Base-by-base conservation (phyloP, 2,888 invertebrate species). In the Atethmia centrago region DNA sequence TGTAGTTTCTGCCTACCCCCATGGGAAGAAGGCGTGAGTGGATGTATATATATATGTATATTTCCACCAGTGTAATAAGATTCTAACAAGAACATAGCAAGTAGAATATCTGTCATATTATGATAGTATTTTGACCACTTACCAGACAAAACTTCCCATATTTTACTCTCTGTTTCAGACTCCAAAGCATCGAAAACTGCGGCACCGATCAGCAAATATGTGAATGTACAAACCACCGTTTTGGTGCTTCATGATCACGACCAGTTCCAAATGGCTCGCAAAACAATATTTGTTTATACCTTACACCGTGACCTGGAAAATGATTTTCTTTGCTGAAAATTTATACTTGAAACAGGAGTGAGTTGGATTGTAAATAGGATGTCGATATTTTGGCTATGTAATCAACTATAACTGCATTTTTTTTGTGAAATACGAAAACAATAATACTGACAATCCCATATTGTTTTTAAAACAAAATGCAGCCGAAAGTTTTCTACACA, bases 201-300 rank as follows among this genome's bases (percentile, higher is more conserved):
- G 36, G 99, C 99, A 64, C 99, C 99, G 84, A 99, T 98, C 80
- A 99, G 97, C 85, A 99, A 97, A 96, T 99, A 99, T n/a, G 99
- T 99, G 94, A 99, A 99, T 69, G 99, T 99, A 93, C 99, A 99
- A n/a, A n/a, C n/a, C n/a, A n/a, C n/a, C 99, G 97, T 99, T 99
- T 97, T 99, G 99, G 87, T 99, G 97, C 97, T 99, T 99, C 99
- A 99, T 99, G 64, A 87, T 90, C 83, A 86, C 85, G 42, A 65
- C 40, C 59, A 58, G 51, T 76, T 67, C n/a, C 21, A n/a, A 74
- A 42, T n/a, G 4, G 10, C 36, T 47, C 47, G 19, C 36, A 81
- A 87, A 79, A 84, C 64, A 83, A 74, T 79, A 49, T 40, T n/a
- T 71, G 2, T 21, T n/a, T 21, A 42, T 25, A 36, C n/a, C 42